Evolutionary conservation across 2,888 invertebrate genomes (phyloP).

Genomic region (Perithous albicinctus): DNA sequence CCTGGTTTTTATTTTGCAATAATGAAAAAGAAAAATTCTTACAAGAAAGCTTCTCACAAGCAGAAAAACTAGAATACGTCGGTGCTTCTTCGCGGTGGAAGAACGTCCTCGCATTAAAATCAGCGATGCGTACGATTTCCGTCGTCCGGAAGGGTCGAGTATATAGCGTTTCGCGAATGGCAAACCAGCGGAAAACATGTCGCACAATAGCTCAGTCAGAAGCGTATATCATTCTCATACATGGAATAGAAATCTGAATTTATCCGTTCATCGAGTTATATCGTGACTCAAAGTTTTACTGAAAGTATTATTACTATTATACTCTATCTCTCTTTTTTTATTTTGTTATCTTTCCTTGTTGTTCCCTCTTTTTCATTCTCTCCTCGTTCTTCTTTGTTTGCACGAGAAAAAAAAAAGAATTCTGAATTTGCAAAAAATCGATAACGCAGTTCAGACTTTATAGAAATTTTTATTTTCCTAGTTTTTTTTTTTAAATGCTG

Average conservation of each 20-base stretch:
- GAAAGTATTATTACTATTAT: neutral
- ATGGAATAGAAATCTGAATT: conserved; percentile 26
- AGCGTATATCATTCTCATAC: conserved; percentile 14
- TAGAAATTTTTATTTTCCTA: no score
- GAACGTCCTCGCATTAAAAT: conserved; percentile 56
- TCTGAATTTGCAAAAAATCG: no score
- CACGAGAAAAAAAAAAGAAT: no score
- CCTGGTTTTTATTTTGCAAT: no score
- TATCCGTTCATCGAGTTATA: conserved; percentile 10
- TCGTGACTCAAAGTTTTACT: conserved; percentile 1
- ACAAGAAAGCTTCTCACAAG: neutral
- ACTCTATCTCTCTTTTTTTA: neutral
- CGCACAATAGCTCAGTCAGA: conserved; percentile 16
- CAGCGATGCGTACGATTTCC: conserved; percentile 69
- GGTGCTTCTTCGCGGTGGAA: conserved; percentile 39
- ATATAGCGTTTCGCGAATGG: conserved; percentile 56
- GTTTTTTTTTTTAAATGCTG: no score
- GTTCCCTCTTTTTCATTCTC: neutral
- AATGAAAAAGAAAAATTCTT: neutral
- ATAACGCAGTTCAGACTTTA: no score
- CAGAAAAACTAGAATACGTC: conserved; percentile 15
- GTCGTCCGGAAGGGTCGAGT: conserved; percentile 69
- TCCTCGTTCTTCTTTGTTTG: neutral
- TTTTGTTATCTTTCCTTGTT: neutral
- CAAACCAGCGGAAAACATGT: conserved; percentile 11